Evolutionary conservation across 2,797 vertebrate genomes (phyloP).

Genomic region (Pteronotus mesoamericanus): DNA sequence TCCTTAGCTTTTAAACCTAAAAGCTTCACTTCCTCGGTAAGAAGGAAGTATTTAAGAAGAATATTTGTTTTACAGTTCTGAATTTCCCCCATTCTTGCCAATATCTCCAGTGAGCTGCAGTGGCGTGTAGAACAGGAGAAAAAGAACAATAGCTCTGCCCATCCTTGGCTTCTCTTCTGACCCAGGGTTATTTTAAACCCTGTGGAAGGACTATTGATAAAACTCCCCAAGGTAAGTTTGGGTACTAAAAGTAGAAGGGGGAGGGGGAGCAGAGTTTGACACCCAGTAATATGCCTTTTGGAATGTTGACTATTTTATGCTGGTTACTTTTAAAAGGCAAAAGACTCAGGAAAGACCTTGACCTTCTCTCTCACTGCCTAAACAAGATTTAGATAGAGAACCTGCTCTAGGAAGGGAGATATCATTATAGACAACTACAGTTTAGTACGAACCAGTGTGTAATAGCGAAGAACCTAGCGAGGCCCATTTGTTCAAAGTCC

Average conservation of each 20-base stretch:
- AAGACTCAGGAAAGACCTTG: not conserved
- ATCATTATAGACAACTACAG: not conserved
- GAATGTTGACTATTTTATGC: not conserved
- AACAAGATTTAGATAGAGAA: not conserved
- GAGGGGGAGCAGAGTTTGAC: not conserved
- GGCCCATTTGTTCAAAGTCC: not conserved
- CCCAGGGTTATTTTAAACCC: not conserved
- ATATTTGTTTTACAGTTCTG: not conserved
- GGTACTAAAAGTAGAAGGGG: not conserved
- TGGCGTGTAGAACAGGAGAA: not conserved
- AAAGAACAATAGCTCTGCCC: not conserved
- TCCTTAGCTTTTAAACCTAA: slow-evolving; percentile 24
- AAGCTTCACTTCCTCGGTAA: not conserved
- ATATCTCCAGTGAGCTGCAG: not conserved
- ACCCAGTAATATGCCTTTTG: not conserved
- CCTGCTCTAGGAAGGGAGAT: not conserved
- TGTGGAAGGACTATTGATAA: not conserved
- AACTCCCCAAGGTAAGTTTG: not conserved
- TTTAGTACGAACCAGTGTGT: not conserved
- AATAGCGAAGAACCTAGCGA: not conserved
- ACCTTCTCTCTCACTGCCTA: not conserved
- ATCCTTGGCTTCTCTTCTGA: not conserved
- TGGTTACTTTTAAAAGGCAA: not conserved
- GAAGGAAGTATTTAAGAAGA: not conserved
- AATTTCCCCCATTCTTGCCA: not conserved